A percentile compares a stretch with the other conserved stretches of the same genome.
Conservation (phyloP, 2,797 vertebrate species). For the Eospalax fontanierii region DNA sequence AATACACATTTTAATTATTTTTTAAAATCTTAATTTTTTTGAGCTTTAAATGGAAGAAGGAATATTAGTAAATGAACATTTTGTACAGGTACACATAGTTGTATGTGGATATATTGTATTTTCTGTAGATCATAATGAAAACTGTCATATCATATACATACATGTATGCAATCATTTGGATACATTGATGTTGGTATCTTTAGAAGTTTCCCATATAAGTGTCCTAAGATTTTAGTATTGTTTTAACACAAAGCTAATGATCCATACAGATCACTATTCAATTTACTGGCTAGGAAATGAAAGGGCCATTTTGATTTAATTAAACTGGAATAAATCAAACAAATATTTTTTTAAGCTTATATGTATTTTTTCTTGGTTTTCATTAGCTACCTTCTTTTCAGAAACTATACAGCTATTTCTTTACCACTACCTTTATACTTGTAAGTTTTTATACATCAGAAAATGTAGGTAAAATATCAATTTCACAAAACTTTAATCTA, state of each 20-base stretch:
- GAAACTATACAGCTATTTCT: not conserved
- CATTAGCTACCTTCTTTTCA: not conserved
- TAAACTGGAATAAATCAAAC: not conserved
- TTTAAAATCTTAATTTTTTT: not conserved
- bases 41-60: not conserved
- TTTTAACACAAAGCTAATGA: slow-evolving; percentile 35
- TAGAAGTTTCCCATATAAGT: slow-evolving; percentile 1
- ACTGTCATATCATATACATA: not conserved
- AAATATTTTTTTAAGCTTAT: not conserved
- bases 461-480: slow-evolving; percentile 13
- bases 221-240: slow-evolving; percentile 30
- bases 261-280: not conserved
- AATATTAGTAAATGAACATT: not conserved
- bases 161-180: not conserved
- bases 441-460: not conserved
- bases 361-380: slow-evolving; percentile 21
- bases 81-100: not conserved
- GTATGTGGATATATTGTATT: not conserved
- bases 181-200: not conserved
- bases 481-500: not conserved
- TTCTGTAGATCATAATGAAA: not conserved
- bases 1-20: not conserved
- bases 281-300: slow-evolving; percentile 32
- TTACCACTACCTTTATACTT: not conserved
- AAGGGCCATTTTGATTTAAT: slow-evolving; percentile 14